Base-by-base conservation (phyloP, 2,888 invertebrate species). In the Halictus quadricinctus region DNA sequence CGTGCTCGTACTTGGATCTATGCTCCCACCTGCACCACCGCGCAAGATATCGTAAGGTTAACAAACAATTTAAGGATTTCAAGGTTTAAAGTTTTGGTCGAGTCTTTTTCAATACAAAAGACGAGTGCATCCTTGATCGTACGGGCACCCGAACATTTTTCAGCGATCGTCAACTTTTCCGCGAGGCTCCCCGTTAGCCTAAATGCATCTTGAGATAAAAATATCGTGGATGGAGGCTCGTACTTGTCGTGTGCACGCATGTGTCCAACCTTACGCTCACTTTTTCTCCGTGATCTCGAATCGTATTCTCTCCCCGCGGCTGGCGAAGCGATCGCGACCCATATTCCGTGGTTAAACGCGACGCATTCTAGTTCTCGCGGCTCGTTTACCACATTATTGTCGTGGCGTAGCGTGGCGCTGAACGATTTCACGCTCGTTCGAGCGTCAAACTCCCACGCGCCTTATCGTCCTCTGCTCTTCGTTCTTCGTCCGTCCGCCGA, bases 201-300 rank as follows among this genome's bases (percentile, higher is more conserved):
- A 66, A 66, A 66, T 13, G 1, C 18, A 21, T n/a, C 12, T 0
- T 1, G 0, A n/a, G 43, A 70, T 64, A 29, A 70, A 41, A 48
- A 81, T 73, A 5, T 43, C 43, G 18, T 64, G 46, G 25, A 66
- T 54, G 43, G 80, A n/a, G 70, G 50, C 50, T n/a, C 64, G 41
- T 72, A 60, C 29, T n/a, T 66, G n/a, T 48, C 29, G 50, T 18
- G 4, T 50, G 46, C 29, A 43, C 29, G 66, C 13, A 36, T 0
- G 36, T 36, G 5, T 29, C 7, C 50, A 74, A 80, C 69, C 80
- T 82, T 74, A 15, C 48, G 41, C 41, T 21, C 36, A 7, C 48
- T 73, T 69, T 73, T 69, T 58, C 73, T 41, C 43, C 58, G 25
- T 69, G 54, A n/a, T 6, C 36, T 81, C 81, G 25, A 73, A 43